Evolutionary conservation across 2,113 vertebrate species (phyloP), one percentile per base, ranked within the genome.

Genomic region (Mus spicilegus): DNA sequence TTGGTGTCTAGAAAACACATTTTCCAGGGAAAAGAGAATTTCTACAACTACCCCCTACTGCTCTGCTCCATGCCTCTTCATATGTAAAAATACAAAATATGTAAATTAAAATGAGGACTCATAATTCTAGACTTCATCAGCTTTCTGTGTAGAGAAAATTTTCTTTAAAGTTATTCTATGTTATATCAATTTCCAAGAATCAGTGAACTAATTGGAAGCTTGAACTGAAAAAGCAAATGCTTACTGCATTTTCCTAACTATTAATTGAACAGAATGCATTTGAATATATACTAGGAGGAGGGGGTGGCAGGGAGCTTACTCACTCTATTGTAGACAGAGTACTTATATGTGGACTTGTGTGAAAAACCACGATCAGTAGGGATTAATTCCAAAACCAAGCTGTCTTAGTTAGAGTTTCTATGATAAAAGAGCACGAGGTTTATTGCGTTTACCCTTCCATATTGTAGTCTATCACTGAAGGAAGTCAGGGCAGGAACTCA

Each of bases 121-220:
- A 7, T 51, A 84, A 56, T 88, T 42, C 54, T 95, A 78, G 49
- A 75, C 1, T 54, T n/a, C 17, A 39, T 19, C 77, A 75, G n/a
- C 16, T 86, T 81, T n/a, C 67, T 54, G 0, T 54, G 1, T 10
- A 95, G 56, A 56, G 76, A 78, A 6, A 92, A 54, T 69, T 80
- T 93, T 46, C 90, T 85, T 91, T 49, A 90, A 90, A 80, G 87
- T 16, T 89, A 19, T 12, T 95, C 33, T 75, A 78, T 69, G 58
- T 86, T 80, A 76, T 54, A 36, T 85, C 36, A 24, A 65, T 51
- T 76, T 93, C 63, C 11, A 69, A 8, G 56, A 78, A 19, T 63
- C 16, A 75, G 8, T 42, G 30, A 82, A 89, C 1, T 39, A 69
- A 77, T 3, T 49, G 49, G 67, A 30, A 91, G 16, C 77, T 85